Base-by-base conservation (phyloP, 2,888 invertebrate genomes). In the Aleiodes alternator region DNA sequence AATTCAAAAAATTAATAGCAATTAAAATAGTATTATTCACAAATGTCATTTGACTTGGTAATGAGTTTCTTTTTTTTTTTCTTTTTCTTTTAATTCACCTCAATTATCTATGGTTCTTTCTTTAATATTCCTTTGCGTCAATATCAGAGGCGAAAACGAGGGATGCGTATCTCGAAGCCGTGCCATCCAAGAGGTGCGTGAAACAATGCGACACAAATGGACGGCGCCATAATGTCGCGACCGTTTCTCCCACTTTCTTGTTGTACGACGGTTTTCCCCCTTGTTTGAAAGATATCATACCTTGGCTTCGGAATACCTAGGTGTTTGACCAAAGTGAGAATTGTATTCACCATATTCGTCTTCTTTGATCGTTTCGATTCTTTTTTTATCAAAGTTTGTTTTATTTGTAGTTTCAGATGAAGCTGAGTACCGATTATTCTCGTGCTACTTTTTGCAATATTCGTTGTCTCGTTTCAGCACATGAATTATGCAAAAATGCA, bases 191-290 rank as follows among this genome's bases (percentile, higher is more conserved):
- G 75, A 76, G 79, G 82, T 81, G 83, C 85, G 85, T 86, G 86
- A 84, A 85, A 85, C 85, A 86, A 86, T 86, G 85, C 84, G 81
- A 84, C 81, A 84, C 83, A 84, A 85, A 84, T 76, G 78, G 66
- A 80, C 78, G 84, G 83, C 84, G 85, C 83, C 83, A 76, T 78
- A 76, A 78, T 72, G 82, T 81, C 82, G 84, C 81, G 76, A 75
- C 70, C 71, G 69, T 75, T 69, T 69, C 48, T 76, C 64, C 64
- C 50, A 53, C 59, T 70, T 55, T 53, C 50, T 34, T 66, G 14
- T 72, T 57, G 69, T 74, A 70, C 53, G 53, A 74, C 74, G 51
- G 43, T 59, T 72, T 51, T 69, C 73, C 51, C 69, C 23, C 14
- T 34, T 48, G 64, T 56, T 29, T 73, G 48, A 29, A 51, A 31